These are phyloP conservation scores for Chironomus tepperi DNA, from an alignment of 1,140 invertebrate species.

Conservation along the genomic window DNA sequence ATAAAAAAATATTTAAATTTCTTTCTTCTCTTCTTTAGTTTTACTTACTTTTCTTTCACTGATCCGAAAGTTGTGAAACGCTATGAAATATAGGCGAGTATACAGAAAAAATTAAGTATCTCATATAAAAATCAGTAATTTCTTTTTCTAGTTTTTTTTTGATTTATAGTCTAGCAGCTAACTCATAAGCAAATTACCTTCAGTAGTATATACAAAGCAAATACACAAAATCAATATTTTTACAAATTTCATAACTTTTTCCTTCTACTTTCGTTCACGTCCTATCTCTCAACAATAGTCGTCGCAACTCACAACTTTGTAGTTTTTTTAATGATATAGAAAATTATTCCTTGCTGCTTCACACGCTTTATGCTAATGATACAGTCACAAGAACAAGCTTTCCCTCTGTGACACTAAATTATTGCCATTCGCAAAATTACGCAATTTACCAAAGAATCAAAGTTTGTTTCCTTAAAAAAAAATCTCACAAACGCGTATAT, in stretches of 20 bases:
- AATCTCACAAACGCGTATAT: too few species aligned
- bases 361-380: too few species aligned
- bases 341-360: too few species aligned
- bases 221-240: conserved; percentile 21
- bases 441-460: too few species aligned
- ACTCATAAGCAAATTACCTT: conserved; percentile 8
- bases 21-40: background rate
- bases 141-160: background rate
- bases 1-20: background rate
- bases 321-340: too few species aligned
- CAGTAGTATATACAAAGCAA: background rate
- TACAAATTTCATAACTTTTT: conserved; percentile 18
- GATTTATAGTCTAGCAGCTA: conserved; percentile 1
- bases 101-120: background rate
- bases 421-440: too few species aligned
- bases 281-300: background rate
- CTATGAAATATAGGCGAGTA: background rate
- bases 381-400: too few species aligned
- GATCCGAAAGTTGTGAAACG: background rate
- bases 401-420: too few species aligned
- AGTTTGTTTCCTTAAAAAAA: too few species aligned
- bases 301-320: too few species aligned
- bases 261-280: background rate
- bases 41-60: background rate
- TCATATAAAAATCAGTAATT: conserved; percentile 15